phyloP scores from a whole-genome alignment of 2,888 invertebrate species.

The Zootermopsis nevadensis region DNA sequence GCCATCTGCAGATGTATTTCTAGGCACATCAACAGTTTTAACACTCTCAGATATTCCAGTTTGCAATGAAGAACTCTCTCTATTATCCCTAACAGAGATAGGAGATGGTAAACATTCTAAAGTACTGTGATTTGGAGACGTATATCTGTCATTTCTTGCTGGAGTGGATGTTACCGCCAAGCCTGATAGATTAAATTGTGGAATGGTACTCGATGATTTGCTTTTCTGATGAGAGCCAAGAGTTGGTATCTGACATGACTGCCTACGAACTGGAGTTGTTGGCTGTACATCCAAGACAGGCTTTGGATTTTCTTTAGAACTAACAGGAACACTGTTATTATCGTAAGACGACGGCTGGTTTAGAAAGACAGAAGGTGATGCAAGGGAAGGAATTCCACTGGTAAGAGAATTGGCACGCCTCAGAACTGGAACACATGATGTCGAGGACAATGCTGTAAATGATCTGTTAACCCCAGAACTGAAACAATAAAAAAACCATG shows the following conservation, averaged over 20 bases:
- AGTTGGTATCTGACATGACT: not conserved
- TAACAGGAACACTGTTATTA: too few species aligned
- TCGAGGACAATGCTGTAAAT: not conserved
- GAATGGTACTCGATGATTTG: not conserved
- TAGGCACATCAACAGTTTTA: not conserved
- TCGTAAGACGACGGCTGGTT: not conserved
- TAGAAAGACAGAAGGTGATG: not conserved
- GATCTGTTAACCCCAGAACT: not conserved
- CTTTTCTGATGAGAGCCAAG: not conserved
- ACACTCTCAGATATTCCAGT: too few species aligned
- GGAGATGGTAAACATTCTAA: not conserved
- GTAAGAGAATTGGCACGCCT: not conserved
- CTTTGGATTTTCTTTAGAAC: not conserved
- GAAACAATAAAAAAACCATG: not conserved
- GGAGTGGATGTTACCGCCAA: conserved; percentile 13
- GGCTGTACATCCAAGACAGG: not conserved
- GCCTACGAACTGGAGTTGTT: not conserved
- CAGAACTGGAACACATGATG: not conserved
- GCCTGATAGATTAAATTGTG: conserved; percentile 18
- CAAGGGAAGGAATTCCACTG: not conserved
- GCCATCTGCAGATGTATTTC: not conserved
- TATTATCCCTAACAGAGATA: not conserved
- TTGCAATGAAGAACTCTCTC: too few species aligned
- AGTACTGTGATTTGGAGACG: not conserved
- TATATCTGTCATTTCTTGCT: not conserved